phyloP scores from a whole-genome alignment of 92 coral and sea anemone species.

The Actinostola sp. region DNA sequence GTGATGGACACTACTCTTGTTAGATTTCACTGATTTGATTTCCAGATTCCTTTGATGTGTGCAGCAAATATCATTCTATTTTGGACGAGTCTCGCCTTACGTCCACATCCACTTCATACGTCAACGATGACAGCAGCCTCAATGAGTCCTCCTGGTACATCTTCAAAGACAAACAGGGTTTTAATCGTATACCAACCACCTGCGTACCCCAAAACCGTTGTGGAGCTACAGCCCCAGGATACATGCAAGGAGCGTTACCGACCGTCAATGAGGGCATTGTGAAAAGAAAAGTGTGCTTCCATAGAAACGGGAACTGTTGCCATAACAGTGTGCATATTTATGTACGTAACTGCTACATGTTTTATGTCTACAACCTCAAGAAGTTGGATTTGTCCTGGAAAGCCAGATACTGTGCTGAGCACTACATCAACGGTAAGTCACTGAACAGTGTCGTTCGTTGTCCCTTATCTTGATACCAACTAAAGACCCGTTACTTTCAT shows the following conservation, averaged over 20 bases:
- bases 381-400: constrained; percentile 14
- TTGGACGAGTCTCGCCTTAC: constrained; percentile 16
- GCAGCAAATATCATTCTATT: constrained; percentile 20
- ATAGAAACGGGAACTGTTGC: constrained; percentile 21
- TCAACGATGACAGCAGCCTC: constrained; percentile 22
- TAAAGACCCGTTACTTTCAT: too few relatives aligned
- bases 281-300: constrained; percentile 28
- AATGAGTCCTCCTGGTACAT: constrained; percentile 22
- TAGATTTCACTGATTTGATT: not conserved
- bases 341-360: constrained; percentile 28
- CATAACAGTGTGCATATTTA: constrained; percentile 16
- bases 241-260: constrained; percentile 21
- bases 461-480: too few relatives aligned
- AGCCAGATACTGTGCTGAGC: constrained; percentile 33
- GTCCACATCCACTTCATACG: constrained; percentile 2
- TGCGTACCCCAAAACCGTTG: constrained; percentile 13
- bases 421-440: too few relatives aligned
- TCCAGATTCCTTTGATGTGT: constrained; percentile 13
- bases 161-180: constrained; percentile 9
- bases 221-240: constrained; percentile 26
- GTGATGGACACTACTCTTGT: too few relatives aligned
- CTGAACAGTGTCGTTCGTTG: too few relatives aligned
- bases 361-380: constrained; percentile 29
- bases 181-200: constrained; percentile 15
- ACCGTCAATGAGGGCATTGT: constrained; percentile 28